Evolutionary conservation across 1,140 invertebrate genomes (phyloP).

Genomic region (Philotrypesis tridentata): DNA sequence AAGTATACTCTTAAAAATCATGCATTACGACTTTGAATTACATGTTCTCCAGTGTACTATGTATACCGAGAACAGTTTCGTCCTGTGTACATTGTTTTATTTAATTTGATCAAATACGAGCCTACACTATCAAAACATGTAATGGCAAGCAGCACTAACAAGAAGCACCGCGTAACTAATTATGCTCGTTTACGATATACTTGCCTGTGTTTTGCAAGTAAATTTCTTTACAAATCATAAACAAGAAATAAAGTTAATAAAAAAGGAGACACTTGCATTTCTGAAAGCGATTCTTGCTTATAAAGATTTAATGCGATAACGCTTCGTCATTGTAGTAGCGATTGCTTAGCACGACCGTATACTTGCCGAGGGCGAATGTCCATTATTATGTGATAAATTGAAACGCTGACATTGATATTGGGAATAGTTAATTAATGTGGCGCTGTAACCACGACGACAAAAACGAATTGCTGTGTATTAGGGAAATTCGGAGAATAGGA

Average conservation of each 20-base stretch:
- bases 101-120: no score
- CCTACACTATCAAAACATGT: no score
- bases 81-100: no score
- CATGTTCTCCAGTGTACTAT: no score
- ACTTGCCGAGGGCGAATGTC: neutral
- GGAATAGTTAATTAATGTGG: constrained; percentile 8
- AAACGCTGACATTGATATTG: neutral
- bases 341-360: neutral
- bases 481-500: neutral
- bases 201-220: no score
- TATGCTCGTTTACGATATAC: no score
- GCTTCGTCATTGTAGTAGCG: neutral
- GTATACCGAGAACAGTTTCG: no score
- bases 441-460: neutral
- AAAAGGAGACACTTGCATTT: neutral
- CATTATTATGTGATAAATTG: constrained; percentile 5
- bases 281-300: neutral
- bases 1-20: no score
- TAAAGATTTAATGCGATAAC: neutral
- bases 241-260: neutral
- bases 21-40: no score
- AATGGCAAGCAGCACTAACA: no score
- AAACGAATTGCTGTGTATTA: neutral
- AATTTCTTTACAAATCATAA: no score
- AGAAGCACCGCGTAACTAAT: no score